A percentile compares a stretch with the other conserved stretches of the same genome.
Conservation (phyloP, 2,888 invertebrate species). For the Archaeoteleia sp. region DNA sequence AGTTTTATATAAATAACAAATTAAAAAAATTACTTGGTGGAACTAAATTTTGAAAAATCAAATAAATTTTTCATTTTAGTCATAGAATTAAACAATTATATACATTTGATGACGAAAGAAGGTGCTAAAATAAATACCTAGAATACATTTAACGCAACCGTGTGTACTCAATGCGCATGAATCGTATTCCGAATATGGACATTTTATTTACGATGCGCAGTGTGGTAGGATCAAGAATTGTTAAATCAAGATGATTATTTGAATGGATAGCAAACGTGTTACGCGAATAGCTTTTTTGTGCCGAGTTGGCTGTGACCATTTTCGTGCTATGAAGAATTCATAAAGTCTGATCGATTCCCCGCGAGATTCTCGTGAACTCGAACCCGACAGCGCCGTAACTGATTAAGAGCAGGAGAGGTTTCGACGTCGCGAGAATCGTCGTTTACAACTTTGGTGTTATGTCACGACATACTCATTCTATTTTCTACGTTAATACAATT, state of each 20-base stretch:
- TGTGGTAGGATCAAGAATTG: constrained; percentile 3
- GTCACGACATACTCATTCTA: constrained; percentile 17
- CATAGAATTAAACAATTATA: no score
- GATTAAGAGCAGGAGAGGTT: constrained; percentile 44
- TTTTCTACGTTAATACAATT: constrained; percentile 20
- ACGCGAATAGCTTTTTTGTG: constrained; percentile 37
- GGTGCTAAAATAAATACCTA: no score
- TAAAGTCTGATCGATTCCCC: constrained; percentile 51
- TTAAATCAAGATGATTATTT: constrained; percentile 29
- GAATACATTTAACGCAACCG: no score
- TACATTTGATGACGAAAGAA: no score
- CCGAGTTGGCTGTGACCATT: constrained; percentile 27
- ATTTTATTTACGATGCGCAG: constrained; percentile 17
- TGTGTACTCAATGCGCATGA: no score
- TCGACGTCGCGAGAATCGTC: constrained; percentile 47
- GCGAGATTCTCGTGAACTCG: constrained; percentile 48
- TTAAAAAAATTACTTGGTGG: no score
- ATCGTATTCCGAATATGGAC: no score
- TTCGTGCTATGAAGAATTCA: constrained; percentile 46
- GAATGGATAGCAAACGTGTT: constrained; percentile 12
- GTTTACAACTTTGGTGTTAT: constrained; percentile 27
- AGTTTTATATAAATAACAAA: no score
- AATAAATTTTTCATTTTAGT: no score
- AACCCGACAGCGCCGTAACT: constrained; percentile 49
- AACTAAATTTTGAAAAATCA: no score